These are phyloP conservation scores for Druceiella hillmani DNA, from an alignment of 2,888 invertebrate genomes.

Conservation along the genomic window DNA sequence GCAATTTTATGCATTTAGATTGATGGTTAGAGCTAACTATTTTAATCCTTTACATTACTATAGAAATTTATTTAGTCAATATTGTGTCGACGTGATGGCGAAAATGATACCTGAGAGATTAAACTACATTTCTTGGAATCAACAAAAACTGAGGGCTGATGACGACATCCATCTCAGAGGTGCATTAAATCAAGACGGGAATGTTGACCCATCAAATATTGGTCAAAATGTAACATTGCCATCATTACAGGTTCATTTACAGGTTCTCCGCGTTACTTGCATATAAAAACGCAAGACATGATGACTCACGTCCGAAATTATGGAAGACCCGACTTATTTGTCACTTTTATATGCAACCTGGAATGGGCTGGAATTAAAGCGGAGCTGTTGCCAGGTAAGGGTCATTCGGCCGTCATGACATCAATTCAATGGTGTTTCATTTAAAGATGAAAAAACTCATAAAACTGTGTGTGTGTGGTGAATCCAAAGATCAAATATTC, in stretches of 20 bases:
- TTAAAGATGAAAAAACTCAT: constrained; percentile 4
- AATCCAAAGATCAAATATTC: background rate
- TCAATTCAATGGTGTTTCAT: background rate
- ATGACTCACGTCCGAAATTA: constrained; percentile 22
- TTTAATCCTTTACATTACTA: constrained; percentile 13
- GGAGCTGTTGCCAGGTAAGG: constrained; percentile 1
- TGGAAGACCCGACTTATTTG: constrained; percentile 21
- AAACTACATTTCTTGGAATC: constrained; percentile 22
- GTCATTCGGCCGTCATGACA: constrained; percentile 6
- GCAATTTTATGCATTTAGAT: constrained; percentile 24
- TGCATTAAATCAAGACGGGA: constrained; percentile 11
- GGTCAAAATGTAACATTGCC: constrained; percentile 23
- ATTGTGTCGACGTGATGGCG: constrained; percentile 14
- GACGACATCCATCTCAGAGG: constrained; percentile 23
- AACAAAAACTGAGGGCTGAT: constrained; percentile 23
- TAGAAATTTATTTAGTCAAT: constrained; percentile 17
- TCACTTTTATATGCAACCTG: constrained; percentile 12
- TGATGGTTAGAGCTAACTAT: constrained; percentile 20
- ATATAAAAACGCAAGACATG: constrained; percentile 23
- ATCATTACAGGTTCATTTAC: constrained; percentile 24
- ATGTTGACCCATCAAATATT: constrained; percentile 21
- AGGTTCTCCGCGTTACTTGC: constrained; percentile 19
- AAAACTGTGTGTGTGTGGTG: no score
- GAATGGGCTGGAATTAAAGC: background rate
- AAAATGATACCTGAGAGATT: constrained; percentile 25